Base-by-base conservation (phyloP, 2,113 vertebrate genomes). In the Salvelinus sp. region DNA sequence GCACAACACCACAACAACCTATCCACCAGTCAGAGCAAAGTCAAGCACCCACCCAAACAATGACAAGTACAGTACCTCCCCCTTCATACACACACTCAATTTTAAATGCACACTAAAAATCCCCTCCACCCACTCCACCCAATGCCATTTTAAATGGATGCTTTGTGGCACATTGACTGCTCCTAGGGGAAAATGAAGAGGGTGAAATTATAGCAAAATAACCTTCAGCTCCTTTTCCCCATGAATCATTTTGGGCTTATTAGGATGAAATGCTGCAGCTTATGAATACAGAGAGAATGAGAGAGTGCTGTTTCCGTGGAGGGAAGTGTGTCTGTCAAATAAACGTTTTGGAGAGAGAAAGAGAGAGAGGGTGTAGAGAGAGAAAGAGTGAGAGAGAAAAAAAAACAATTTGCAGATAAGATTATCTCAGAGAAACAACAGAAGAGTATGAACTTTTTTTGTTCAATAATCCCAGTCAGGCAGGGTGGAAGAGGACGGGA, bases 321-420 rank as follows among this genome's bases (percentile, higher is more conserved):
- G 75, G 80, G 82, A 77, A 85, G 33, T 30, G 62, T 30, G 70
- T 60, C 76, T 74, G 77, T 84, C 78, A 80, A 86, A 86, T 69
- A 27, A 65, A 82, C 58, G 57, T 69, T 80, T 63, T 70, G 69
- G 81, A 68, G 28, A 69, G 66, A 68, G 63, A 74, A 67, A 63
- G 38, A 65, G 63, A 47, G 63, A 60, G 33, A 70, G 25, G 16
- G 30, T 33, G 73, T 65, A 60, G 14, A 79, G 79, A 57, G 54
- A 18, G 13, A 38, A 23, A 28, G n/a, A 23, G 33, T 9, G 58
- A 60, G 58, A 70, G 44, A 73, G 57, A 63, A 30, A 38, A n/a
- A 73, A 73, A 81, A 74, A 79, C 67, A 81, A 87, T 89, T 90
- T 90, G 79, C 77, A 88, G 92, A 93, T 92, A 90, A 90, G 84